Conservation (phyloP, 2,888 invertebrate species). For the Phengaris arion region DNA sequence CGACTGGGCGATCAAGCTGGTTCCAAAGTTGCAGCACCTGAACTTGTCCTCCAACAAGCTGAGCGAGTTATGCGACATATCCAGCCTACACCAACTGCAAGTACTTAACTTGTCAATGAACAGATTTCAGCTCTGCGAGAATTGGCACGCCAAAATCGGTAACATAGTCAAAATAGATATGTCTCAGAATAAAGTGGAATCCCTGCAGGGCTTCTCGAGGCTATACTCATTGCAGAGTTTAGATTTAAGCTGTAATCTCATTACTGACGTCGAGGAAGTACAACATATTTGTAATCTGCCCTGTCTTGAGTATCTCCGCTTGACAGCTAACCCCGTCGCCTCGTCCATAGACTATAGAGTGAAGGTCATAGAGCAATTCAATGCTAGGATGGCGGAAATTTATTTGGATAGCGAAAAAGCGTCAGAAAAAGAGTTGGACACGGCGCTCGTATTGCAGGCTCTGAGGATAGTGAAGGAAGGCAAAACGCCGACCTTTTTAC, state of each 20-base stretch:
- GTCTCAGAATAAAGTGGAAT: constrained; percentile 89
- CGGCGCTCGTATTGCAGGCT: constrained; percentile 93
- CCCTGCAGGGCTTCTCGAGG: constrained; percentile 86
- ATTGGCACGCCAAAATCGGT: constrained; percentile 91
- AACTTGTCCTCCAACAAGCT: constrained; percentile 89
- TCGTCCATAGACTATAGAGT: constrained; percentile 92
- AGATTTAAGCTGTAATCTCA: constrained; percentile 91
- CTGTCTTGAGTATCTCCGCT: constrained; percentile 90
- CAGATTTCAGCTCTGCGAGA: constrained; percentile 83
- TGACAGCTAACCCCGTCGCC: constrained; percentile 95
- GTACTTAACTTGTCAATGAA: constrained; percentile 90
- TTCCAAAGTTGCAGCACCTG: constrained; percentile 85
- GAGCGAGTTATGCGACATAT: constrained; percentile 85
- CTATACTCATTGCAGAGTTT: constrained; percentile 91
- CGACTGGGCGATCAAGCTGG: constrained; percentile 88
- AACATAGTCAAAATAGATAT: constrained; percentile 92
- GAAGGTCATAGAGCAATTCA: constrained; percentile 92
- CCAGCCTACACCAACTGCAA: constrained; percentile 87
- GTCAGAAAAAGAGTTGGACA: constrained; percentile 93
- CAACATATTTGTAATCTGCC: constrained; percentile 89
- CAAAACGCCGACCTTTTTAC: constrained; percentile 79
- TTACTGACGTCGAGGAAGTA: constrained; percentile 89
- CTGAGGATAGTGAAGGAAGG: constrained; percentile 87
- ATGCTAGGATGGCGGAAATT: constrained; percentile 89
- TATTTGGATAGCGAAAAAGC: constrained; percentile 93